Percentiles rank a stretch among this genome's conserved stretches.
These are phyloP conservation scores for Tragelaphus buxtoni DNA, from an alignment of 2,113 vertebrate species.

Conservation along the genomic window DNA sequence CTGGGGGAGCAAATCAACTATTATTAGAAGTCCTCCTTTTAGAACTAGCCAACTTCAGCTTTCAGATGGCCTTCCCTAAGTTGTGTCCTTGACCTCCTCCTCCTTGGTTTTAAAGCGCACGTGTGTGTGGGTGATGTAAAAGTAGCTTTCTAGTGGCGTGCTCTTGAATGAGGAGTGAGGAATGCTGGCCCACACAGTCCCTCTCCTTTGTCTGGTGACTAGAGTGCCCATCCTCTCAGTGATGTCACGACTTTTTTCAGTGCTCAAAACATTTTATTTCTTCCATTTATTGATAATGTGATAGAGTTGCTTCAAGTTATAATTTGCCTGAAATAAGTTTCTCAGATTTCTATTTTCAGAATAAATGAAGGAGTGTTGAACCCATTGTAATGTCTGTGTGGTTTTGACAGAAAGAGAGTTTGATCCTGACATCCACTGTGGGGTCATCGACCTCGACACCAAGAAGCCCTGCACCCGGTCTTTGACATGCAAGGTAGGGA, in stretches of 20 bases:
- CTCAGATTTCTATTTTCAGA: conserved; percentile 12
- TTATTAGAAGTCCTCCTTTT: neutral
- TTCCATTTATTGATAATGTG: neutral
- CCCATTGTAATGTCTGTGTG: conserved; percentile 39
- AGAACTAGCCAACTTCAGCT: neutral
- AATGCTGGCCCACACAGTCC: too few species aligned
- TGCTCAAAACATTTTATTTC: rapidly evolving
- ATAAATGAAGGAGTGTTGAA: neutral
- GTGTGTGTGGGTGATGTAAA: neutral
- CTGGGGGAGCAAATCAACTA: neutral
- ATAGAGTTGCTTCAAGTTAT: neutral
- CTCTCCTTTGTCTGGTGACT: neutral
- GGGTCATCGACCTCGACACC: conserved; percentile 94
- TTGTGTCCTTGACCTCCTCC: neutral
- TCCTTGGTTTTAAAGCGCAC: neutral
- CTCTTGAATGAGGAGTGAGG: neutral
- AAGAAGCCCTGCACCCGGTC: conserved; percentile 99
- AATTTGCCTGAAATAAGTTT: neutral
- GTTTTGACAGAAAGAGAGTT: conserved; percentile 93
- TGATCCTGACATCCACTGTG: conserved; percentile 98
- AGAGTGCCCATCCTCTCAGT: too few species aligned
- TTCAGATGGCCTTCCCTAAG: neutral
- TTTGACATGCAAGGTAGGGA: conserved; percentile 98
- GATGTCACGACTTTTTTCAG: neutral
- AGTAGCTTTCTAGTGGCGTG: neutral